These are phyloP conservation scores for Siniperca chuatsi DNA, from an alignment of 2,113 vertebrate species.

Conservation along the genomic window DNA sequence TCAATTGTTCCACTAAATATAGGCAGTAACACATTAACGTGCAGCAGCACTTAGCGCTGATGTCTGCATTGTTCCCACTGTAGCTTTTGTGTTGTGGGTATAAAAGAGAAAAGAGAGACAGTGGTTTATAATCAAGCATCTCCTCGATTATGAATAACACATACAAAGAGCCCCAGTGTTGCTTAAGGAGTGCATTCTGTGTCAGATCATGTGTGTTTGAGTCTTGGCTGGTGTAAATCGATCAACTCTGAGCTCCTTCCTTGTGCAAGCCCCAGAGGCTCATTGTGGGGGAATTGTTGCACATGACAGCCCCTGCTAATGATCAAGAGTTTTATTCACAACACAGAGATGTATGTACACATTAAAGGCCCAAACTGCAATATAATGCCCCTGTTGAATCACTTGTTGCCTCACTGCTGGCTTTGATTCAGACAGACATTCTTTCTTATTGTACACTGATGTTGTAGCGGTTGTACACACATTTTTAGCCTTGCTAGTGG, in stretches of 20 bases:
- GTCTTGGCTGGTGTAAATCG: conserved; percentile 53
- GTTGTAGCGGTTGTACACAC: neutral
- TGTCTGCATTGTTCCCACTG: conserved; percentile 58
- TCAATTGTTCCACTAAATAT: conserved; percentile 52
- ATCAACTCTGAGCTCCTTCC: conserved; percentile 63
- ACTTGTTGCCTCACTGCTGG: conserved; percentile 23
- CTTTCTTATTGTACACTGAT: conserved; percentile 19
- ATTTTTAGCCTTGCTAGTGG: neutral
- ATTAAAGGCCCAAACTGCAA: conserved; percentile 10
- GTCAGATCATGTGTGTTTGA: conserved; percentile 55
- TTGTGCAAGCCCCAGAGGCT: conserved; percentile 43
- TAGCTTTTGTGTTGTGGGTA: conserved; percentile 63
- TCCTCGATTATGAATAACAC: conserved; percentile 67
- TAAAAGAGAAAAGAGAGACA: conserved; percentile 59
- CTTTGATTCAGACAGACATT: neutral
- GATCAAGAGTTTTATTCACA: conserved; percentile 57
- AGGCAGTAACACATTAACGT: conserved; percentile 51
- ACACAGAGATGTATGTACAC: conserved; percentile 28
- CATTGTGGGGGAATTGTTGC: conserved; percentile 48
- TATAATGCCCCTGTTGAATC: conserved; percentile 19
- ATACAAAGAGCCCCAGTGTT: conserved; percentile 68
- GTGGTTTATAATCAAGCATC: conserved; percentile 63
- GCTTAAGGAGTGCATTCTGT: conserved; percentile 33
- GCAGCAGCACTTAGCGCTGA: conserved; percentile 54
- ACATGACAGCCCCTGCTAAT: conserved; percentile 56